Evolutionary conservation across 2,113 vertebrate genomes (phyloP), one percentile per base, ranked within the genome.

Genomic region (Phyllostomus hastatus): DNA sequence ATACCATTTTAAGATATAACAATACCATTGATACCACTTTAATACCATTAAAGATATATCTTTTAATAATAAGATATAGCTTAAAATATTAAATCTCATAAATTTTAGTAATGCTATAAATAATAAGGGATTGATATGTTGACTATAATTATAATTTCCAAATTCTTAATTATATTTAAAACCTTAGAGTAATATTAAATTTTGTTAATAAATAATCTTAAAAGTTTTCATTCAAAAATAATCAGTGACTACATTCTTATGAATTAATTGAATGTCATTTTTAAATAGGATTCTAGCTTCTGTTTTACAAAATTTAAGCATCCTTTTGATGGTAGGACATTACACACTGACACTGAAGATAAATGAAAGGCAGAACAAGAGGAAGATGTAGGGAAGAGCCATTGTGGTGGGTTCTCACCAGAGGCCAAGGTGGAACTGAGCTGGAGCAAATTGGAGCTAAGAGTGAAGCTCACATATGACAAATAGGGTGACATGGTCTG

Each of bases 81-180:
- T 76, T 76, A 70, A 76, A 93, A 59, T 89, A n/a, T 59, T 57
- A n/a, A 67, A 52, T n/a, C 10, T n/a, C 48, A 78, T n/a, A 78
- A 78, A 50, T n/a, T 79, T 1, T 54, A 87, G 82, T 82, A 35
- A 41, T 79, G 2, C 26, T 79, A 26, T 70, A 38, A 81, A 61
- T 73, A 86, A 76, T 38, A 67, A 79, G 4, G 35, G 52, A 90
- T 83, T 66, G 48, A 38, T 92, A 0, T 64, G 4, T 59, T 94
- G 38, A 73, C 7, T 79, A 82, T 79, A 70, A 82, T 78, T 78
- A 83, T 1, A 73, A 88, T 93, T 95, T 88, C 5, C 31, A 91
- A 75, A 59, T 67, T 88, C 15, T 67, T 81, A 75, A 89, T 75
- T 76, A 90, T 79, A 80, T 84, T 59, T 67, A 73, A 79, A n/a